A percentile compares a stretch with the other conserved stretches of the same genome.
These are phyloP conservation scores for Crocidura indochinensis DNA, from an alignment of 2,797 vertebrate species.

Conservation along the genomic window DNA sequence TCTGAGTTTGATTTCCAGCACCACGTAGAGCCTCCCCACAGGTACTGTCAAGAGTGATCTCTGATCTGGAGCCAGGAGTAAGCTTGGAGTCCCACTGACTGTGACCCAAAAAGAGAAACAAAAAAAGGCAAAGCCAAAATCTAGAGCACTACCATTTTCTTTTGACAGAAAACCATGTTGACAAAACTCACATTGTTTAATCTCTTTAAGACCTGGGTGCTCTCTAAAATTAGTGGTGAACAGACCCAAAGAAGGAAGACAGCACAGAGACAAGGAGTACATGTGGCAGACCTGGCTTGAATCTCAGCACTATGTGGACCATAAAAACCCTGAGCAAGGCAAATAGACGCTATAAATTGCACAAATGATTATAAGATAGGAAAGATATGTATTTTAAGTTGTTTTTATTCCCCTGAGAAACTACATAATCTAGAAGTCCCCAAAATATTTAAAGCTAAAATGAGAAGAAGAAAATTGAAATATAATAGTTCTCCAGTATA, in stretches of 20 bases:
- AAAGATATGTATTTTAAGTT: background rate
- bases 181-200: constrained; percentile 4
- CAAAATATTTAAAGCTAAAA: constrained; percentile 40
- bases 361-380: background rate
- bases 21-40: too few species aligned
- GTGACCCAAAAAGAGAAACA: too few species aligned
- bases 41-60: too few species aligned
- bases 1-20: too few species aligned
- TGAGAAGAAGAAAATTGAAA: background rate
- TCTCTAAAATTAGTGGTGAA: constrained; percentile 13
- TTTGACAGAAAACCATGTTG: background rate
- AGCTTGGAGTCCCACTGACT: too few species aligned
- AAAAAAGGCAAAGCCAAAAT: background rate
- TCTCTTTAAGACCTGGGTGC: background rate
- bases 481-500: background rate
- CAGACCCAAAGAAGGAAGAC: background rate
- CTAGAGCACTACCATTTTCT: background rate
- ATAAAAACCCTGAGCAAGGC: background rate
- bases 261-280: too few species aligned
- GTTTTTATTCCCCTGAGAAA: constrained; percentile 60
- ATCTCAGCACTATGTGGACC: background rate
- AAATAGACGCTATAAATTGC: background rate
- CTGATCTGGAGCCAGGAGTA: too few species aligned
- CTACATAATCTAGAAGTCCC: constrained; percentile 14
- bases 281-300: too few species aligned